These are phyloP conservation scores for Arnoldichthys spilopterus DNA, from an alignment of 2,797 vertebrate genomes.

Conservation along the genomic window DNA sequence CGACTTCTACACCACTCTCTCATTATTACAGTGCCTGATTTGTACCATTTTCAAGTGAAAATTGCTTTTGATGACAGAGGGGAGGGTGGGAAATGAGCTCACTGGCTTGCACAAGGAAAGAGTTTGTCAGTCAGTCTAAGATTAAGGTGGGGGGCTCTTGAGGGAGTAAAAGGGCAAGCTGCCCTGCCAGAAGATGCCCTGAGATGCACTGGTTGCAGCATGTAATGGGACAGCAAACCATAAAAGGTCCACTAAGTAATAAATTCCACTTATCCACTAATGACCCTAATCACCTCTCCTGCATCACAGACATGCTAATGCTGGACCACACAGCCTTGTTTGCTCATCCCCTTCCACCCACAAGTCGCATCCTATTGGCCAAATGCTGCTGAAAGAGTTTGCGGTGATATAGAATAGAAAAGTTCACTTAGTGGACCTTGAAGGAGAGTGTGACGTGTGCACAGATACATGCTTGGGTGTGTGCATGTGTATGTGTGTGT, in stretches of 20 bases:
- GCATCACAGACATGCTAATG: neutral
- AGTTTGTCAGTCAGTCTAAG: neutral
- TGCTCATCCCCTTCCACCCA: neutral
- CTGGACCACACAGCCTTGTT: neutral
- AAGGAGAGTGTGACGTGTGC: conserved; percentile 38
- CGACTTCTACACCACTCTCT: neutral
- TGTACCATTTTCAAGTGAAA: neutral
- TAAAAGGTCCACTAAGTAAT: conserved; percentile 41
- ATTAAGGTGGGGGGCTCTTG: conserved; percentile 13
- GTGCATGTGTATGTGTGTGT: conserved; percentile 19
- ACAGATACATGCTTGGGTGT: conserved; percentile 25
- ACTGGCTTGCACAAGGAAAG: neutral
- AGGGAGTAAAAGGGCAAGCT: neutral
- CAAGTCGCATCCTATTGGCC: neutral
- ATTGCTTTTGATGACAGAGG: neutral
- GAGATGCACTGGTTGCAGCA: conserved; percentile 43
- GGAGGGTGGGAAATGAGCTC: conserved; percentile 1
- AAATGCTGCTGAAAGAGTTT: neutral
- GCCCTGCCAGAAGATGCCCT: conserved; percentile 43
- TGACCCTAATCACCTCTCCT: neutral
- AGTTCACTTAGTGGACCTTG: conserved; percentile 38
- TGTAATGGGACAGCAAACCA: conserved; percentile 35
- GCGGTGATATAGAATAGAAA: neutral
- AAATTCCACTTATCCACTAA: neutral
- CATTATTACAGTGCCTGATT: neutral